phyloP scores from a whole-genome alignment of 2,113 vertebrate species.

The Pangasianodon gigas region DNA sequence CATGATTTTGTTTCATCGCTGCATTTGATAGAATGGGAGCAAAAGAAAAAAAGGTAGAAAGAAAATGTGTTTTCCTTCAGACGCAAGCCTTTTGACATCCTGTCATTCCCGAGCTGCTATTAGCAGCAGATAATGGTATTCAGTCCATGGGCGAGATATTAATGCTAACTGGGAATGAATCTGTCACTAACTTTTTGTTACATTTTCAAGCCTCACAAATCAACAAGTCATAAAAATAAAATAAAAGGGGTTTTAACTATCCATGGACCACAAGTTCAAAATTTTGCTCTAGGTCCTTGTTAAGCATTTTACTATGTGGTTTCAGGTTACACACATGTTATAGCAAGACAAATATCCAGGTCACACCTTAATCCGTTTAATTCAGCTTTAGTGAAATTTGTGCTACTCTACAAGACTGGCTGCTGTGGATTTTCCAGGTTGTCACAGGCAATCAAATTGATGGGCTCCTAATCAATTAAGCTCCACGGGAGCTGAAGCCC shows the following conservation, averaged over 20 bases:
- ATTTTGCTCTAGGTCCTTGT: background rate
- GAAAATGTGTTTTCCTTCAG: background rate
- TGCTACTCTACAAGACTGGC: background rate
- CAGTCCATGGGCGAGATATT: background rate
- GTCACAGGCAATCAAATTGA: slow-evolving; percentile 48
- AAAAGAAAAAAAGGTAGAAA: slow-evolving; percentile 11
- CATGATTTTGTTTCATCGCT: background rate
- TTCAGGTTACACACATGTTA: background rate
- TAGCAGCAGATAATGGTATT: slow-evolving; percentile 19
- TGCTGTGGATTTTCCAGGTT: slow-evolving; percentile 23
- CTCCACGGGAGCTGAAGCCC: slow-evolving; percentile 5
- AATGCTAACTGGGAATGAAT: slow-evolving; percentile 4
- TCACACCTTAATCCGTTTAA: background rate
- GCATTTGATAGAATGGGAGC: slow-evolving; percentile 15
- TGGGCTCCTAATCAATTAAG: slow-evolving; percentile 39
- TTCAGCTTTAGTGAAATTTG: slow-evolving; percentile 8
- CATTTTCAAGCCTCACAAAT: background rate
- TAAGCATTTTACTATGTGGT: background rate
- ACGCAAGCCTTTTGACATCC: slow-evolving; percentile 15
- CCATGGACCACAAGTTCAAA: background rate
- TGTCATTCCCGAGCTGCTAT: background rate
- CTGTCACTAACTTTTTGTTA: slow-evolving; percentile 8
- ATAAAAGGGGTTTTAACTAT: background rate
- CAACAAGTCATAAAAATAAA: slow-evolving; percentile 6
- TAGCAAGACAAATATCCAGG: background rate